Base-by-base conservation (phyloP, 1,140 invertebrate species). In the Drosophila punjabiensis region DNA sequence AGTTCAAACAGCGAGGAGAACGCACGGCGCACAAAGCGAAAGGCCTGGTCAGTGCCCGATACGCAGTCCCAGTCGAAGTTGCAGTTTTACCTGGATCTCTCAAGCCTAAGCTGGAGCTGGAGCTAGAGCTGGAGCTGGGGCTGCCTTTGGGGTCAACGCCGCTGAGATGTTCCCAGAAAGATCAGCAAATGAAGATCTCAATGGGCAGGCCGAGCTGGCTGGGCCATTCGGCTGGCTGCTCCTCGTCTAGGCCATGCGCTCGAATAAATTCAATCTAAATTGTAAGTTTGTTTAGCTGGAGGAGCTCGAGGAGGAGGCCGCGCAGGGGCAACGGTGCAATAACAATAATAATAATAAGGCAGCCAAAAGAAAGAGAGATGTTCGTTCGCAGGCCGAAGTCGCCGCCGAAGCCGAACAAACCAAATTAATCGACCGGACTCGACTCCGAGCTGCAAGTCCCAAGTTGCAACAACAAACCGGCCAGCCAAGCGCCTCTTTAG, bases 191-290 rank as follows among this genome's bases (percentile, higher is more conserved):
- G 89, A 91, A 91, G 89, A 91, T 91, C 89, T 91, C 89, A 91
- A 91, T 90, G 82, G 70, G 70, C 70, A 24, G 67, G 55, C 68
- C 56, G 16, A 59, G 70, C 41, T 71, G 41, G 69, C 52, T 39
- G 55, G 53, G 55, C 55, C 55, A 56, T 56, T 32, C 43, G 68
- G 24, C 64, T 78, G 88, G 83, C 75, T 90, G 75, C 86, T 90
- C 76, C 79, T 86, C 76, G 79, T 90, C 86, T 90, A 89, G 82
- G 82, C 86, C 70, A 73, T 75, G 85, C 89, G 81, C 79, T 82
- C 82, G 88, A 91, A 91, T 91, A 92, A 91, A 91, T 91, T 91
- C 89, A 91, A 91, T 91, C 89, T 91, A 91, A 91, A 92, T 91
- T 91, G 89, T 86, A 91, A 91, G 89, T 91, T 91, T 91, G 89